phyloP scores from a whole-genome alignment of 2,113 vertebrate species.

The Mola mola region DNA sequence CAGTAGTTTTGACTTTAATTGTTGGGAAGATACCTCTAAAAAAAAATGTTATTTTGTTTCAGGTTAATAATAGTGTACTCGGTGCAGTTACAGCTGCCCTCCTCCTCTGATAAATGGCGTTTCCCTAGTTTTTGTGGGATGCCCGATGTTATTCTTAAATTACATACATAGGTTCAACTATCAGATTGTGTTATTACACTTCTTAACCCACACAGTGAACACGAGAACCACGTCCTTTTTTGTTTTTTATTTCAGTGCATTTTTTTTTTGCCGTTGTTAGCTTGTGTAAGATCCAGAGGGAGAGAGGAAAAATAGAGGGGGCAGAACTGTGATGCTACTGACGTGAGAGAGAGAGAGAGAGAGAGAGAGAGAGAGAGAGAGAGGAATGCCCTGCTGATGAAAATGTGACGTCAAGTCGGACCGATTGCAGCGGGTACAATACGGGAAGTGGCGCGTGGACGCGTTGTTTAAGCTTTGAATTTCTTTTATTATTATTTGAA shows the following conservation, averaged over 20 bases:
- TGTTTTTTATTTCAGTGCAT: slow-evolving; percentile 12
- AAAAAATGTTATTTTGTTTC: too few relatives aligned
- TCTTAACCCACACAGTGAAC: too few relatives aligned
- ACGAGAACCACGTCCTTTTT: slow-evolving; percentile 28
- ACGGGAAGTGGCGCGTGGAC: slow-evolving; percentile 56
- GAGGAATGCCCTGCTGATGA: slow-evolving; percentile 76
- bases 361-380: slow-evolving; percentile 51
- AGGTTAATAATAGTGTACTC: too few relatives aligned
- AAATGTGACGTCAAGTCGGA: slow-evolving; percentile 58
- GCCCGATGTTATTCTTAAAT: too few relatives aligned
- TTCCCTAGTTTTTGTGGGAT: too few relatives aligned
- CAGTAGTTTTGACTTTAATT: too few relatives aligned
- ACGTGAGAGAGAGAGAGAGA: slow-evolving; percentile 62
- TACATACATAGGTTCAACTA: too few relatives aligned
- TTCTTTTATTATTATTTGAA: too few relatives aligned
- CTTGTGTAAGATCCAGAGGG: slow-evolving; percentile 29
- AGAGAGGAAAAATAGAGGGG: slow-evolving; percentile 41
- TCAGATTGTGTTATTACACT: too few relatives aligned
- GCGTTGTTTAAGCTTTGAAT: too few relatives aligned
- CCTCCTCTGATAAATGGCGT: too few relatives aligned
- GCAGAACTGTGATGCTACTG: slow-evolving; percentile 60
- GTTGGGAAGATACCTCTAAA: too few relatives aligned
- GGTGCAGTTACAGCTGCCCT: not conserved
- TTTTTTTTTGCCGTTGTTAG: slow-evolving; percentile 4
- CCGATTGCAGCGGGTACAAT: not conserved